Conservation (phyloP, 2,797 vertebrate species). For the Oreonectes daqikongensis region DNA sequence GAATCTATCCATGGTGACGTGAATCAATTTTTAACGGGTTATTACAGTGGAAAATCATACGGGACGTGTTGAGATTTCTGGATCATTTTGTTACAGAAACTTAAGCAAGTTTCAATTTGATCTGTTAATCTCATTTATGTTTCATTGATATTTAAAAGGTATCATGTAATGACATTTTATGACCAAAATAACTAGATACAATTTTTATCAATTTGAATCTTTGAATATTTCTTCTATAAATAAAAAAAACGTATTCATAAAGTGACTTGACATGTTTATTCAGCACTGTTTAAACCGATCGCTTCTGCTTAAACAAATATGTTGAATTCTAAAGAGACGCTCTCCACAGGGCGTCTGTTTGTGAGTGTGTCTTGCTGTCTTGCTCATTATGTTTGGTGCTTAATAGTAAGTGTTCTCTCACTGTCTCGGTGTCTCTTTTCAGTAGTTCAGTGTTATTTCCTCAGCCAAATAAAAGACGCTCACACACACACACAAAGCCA, state of each 20-base stretch:
- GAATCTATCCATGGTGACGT: background rate
- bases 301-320: conserved; percentile 71
- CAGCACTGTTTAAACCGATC: conserved; percentile 54
- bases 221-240: no score
- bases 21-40: no score
- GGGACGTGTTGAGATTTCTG: no score
- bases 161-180: no score
- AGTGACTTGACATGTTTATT: background rate
- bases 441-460: conserved; percentile 65
- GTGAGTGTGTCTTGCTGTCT: conserved; percentile 65
- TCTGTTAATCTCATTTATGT: no score
- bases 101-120: no score
- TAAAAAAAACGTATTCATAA: background rate
- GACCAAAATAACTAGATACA: no score
- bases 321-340: conserved; percentile 63
- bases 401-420: conserved; percentile 31
- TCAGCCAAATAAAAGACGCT: conserved; percentile 70
- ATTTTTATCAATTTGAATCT: no score
- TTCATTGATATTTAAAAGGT: no score
- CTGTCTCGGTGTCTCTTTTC: conserved; percentile 67
- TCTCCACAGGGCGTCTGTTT: conserved; percentile 65
- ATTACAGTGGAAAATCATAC: no score
- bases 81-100: no score
- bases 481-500: conserved; percentile 58
- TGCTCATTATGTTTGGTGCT: conserved; percentile 49